Conservation (phyloP, 2,113 vertebrate species). For the Nycticryphes semicollaris region DNA sequence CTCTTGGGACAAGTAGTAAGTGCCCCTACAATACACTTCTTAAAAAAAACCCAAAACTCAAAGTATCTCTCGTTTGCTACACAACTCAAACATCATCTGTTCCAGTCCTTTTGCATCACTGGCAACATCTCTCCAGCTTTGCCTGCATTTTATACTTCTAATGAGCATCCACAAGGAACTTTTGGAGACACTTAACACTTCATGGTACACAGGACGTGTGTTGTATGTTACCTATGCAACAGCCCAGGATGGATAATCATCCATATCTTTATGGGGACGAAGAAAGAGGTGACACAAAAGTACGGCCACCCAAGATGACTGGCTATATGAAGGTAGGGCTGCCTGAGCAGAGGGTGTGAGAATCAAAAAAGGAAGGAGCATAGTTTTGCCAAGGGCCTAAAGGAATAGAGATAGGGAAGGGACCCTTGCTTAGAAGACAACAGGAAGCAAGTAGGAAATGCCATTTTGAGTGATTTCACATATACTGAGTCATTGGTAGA, state of each 20-base stretch:
- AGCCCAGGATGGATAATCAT: background rate
- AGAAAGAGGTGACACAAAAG: background rate
- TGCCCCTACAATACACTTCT: background rate
- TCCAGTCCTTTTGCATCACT: background rate
- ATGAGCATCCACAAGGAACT: background rate
- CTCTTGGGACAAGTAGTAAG: background rate
- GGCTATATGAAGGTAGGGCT: background rate
- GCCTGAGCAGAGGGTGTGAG: background rate
- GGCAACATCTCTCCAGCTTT: background rate
- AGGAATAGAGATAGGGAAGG: background rate
- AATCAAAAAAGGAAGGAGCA: background rate
- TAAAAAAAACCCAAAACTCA: background rate
- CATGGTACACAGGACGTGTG: fast-evolving
- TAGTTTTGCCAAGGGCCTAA: background rate
- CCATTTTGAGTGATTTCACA: background rate
- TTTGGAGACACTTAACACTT: background rate
- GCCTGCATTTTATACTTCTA: background rate
- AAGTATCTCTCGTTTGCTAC: background rate
- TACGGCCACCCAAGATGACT: background rate
- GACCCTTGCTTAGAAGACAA: background rate
- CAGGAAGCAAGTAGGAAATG: background rate
- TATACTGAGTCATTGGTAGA: background rate
- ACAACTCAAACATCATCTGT: background rate
- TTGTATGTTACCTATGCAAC: background rate
- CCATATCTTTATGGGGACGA: background rate